Conservation (phyloP, 2,113 vertebrate genomes). For the Silurus glanis region DNA sequence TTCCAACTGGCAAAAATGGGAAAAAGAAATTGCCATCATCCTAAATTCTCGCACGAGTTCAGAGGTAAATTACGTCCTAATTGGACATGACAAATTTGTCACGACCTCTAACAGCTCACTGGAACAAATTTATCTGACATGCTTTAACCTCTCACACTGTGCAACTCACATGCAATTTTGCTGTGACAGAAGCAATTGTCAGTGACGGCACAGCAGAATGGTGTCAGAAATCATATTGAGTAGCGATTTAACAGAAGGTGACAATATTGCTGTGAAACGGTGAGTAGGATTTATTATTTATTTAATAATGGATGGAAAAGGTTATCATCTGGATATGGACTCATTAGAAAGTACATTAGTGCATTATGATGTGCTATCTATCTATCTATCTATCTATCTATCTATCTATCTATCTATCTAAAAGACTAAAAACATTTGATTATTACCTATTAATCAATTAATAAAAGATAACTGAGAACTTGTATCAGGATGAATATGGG, state of each 20-base stretch:
- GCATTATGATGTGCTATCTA: no score
- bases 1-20: not conserved
- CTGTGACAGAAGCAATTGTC: not conserved
- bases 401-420: no score
- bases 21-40: not conserved
- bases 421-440: no score
- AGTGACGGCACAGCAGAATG: not conserved
- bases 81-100: not conserved
- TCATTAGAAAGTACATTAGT: no score
- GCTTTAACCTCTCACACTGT: not conserved
- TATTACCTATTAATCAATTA: no score
- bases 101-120: not conserved
- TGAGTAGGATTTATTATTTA: not conserved
- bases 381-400: no score
- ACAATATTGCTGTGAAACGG: not conserved
- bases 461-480: not conserved
- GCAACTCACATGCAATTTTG: not conserved
- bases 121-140: not conserved
- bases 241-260: not conserved
- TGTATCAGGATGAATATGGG: not conserved
- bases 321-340: not conserved
- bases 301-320: not conserved
- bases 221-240: not conserved
- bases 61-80: not conserved
- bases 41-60: not conserved